phyloP scores from a whole-genome alignment of 2,888 invertebrate genomes.

The Halictus quadricinctus region DNA sequence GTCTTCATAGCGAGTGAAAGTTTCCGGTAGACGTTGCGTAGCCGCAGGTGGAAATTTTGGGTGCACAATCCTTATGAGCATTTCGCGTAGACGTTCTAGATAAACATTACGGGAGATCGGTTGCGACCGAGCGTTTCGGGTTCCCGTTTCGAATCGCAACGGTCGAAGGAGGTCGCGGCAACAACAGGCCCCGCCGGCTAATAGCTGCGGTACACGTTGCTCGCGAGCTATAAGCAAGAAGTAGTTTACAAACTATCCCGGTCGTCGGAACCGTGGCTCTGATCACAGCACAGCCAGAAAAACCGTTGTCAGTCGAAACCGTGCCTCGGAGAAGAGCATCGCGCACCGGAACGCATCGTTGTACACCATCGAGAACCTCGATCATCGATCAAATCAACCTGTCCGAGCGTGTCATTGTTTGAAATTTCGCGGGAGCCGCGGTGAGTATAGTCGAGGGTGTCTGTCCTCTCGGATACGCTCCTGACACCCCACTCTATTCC shows the following conservation, averaged over 20 bases:
- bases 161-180: background rate
- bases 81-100: background rate
- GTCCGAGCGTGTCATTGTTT: background rate
- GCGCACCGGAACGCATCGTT: background rate
- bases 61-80: background rate
- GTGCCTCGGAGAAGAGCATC: background rate
- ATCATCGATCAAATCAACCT: background rate
- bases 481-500: background rate
- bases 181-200: constrained; percentile 28
- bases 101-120: background rate
- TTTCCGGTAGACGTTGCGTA: no score
- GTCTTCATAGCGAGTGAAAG: no score
- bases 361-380: background rate
- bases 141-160: constrained; percentile 12
- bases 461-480: background rate
- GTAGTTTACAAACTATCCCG: constrained; percentile 42
- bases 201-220: constrained; percentile 46
- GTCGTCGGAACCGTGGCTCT: background rate
- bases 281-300: constrained; percentile 13
- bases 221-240: constrained; percentile 29
- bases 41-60: background rate
- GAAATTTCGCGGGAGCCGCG: background rate
- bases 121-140: background rate
- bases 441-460: background rate
- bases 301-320: background rate